These are phyloP conservation scores for Drosophila atripex DNA, from an alignment of 2,888 invertebrate genomes.

Conservation along the genomic window DNA sequence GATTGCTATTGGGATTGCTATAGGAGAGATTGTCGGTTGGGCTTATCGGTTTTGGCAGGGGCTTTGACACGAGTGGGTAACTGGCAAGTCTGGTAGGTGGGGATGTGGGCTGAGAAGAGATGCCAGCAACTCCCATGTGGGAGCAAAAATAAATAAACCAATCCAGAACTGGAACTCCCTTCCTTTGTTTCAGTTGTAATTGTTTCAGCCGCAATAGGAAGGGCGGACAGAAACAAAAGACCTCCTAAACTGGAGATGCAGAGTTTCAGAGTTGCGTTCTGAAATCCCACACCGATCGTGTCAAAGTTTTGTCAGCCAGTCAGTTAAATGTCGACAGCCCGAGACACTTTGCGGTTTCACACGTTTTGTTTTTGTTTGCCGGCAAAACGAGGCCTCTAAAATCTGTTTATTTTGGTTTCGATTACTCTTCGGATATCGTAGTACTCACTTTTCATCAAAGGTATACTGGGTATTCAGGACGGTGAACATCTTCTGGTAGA, in stretches of 20 bases:
- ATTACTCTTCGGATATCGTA: slow-evolving; percentile 41
- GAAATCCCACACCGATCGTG: slow-evolving; percentile 66
- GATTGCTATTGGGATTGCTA: too few relatives aligned
- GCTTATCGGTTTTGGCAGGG: not conserved
- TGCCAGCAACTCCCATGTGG: not conserved
- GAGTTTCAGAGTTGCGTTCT: slow-evolving; percentile 17
- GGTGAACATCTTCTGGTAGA: slow-evolving; percentile 98
- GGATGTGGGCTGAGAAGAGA: not conserved
- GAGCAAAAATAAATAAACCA: too few relatives aligned
- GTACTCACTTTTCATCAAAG: slow-evolving; percentile 92
- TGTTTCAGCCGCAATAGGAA: slow-evolving; percentile 65
- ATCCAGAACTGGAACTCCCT: slow-evolving; percentile 4
- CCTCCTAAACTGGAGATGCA: not conserved
- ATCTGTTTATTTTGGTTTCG: slow-evolving; percentile 20
- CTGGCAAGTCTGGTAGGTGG: slow-evolving; percentile 1
- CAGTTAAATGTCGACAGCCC: slow-evolving; percentile 44
- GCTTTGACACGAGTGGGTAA: not conserved
- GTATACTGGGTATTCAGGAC: slow-evolving; percentile 96
- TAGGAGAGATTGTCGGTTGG: not conserved
- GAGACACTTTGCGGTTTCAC: slow-evolving; percentile 75
- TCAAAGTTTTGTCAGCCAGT: slow-evolving; percentile 53
- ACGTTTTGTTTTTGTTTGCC: slow-evolving; percentile 54
- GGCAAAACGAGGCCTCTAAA: slow-evolving; percentile 7
- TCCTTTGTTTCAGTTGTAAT: slow-evolving; percentile 43
- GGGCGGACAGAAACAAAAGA: slow-evolving; percentile 48